These are phyloP conservation scores for Clanis bilineata DNA, from an alignment of 2,888 invertebrate genomes.

Conservation along the genomic window DNA sequence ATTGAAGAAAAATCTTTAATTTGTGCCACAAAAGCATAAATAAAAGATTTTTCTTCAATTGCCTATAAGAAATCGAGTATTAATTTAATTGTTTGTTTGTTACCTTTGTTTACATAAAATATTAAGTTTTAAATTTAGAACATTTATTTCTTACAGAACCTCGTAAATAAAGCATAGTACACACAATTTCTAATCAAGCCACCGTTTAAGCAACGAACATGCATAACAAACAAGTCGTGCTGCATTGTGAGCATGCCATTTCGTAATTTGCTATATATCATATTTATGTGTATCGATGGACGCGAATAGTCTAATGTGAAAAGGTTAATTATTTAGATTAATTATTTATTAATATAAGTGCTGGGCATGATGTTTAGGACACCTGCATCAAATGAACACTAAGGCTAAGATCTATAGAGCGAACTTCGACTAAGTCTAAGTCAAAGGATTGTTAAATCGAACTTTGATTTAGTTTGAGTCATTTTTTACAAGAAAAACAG, in stretches of 20 bases:
- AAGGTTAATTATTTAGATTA: constrained; percentile 24
- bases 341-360: constrained; percentile 16
- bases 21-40: too few species aligned
- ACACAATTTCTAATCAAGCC: constrained; percentile 35
- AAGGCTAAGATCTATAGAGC: too few species aligned
- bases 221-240: constrained; percentile 33
- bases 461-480: too few species aligned
- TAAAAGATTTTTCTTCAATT: too few species aligned
- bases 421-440: too few species aligned
- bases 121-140: not conserved
- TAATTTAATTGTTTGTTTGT: too few species aligned
- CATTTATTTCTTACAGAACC: not conserved
- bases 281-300: constrained; percentile 4
- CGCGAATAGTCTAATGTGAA: not conserved
- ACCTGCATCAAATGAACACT: not conserved
- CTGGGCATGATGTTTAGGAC: not conserved
- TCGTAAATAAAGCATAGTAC: not conserved
- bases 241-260: constrained; percentile 36
- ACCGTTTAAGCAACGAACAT: constrained; percentile 42
- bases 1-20: too few species aligned
- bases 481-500: too few species aligned
- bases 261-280: constrained; percentile 37
- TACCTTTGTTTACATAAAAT: not conserved
- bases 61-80: too few species aligned
- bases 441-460: too few species aligned